A percentile compares a stretch with the other conserved stretches of the same genome.
These are phyloP conservation scores for Apamea sordens DNA, from an alignment of 2,888 invertebrate species.

Conservation along the genomic window DNA sequence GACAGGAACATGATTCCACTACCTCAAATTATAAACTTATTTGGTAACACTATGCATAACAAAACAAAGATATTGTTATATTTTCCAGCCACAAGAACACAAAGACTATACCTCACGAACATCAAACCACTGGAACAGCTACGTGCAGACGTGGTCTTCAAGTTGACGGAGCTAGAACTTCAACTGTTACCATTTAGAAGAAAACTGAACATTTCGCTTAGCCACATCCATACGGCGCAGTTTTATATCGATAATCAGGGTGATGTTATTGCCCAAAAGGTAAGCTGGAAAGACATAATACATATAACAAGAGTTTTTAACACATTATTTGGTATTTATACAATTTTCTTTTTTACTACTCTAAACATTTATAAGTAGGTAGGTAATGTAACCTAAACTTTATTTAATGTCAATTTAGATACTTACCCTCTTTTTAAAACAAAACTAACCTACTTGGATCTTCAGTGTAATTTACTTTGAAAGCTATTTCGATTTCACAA, in stretches of 20 bases:
- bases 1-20: not conserved
- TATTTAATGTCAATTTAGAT: not conserved
- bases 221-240: conserved; percentile 94
- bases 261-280: conserved; percentile 92
- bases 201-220: conserved; percentile 93
- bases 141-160: conserved; percentile 93
- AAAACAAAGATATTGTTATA: not conserved
- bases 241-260: conserved; percentile 94
- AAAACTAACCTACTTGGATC: not conserved
- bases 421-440: not conserved
- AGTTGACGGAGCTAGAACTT: conserved; percentile 93
- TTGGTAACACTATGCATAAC: not conserved
- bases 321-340: too few species aligned
- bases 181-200: conserved; percentile 93
- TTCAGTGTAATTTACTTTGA: not conserved
- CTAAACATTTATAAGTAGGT: not conserved
- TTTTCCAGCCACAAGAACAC: conserved; percentile 89
- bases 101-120: conserved; percentile 91
- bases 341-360: not conserved
- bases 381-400: not conserved
- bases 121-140: conserved; percentile 93
- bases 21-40: not conserved
- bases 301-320: not conserved
- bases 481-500: too few species aligned
- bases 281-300: conserved; percentile 74